A percentile compares a stretch with the other conserved stretches of the same genome.
phyloP scores from a whole-genome alignment of 2,797 vertebrate species.

The Jordanella pulchra region DNA sequence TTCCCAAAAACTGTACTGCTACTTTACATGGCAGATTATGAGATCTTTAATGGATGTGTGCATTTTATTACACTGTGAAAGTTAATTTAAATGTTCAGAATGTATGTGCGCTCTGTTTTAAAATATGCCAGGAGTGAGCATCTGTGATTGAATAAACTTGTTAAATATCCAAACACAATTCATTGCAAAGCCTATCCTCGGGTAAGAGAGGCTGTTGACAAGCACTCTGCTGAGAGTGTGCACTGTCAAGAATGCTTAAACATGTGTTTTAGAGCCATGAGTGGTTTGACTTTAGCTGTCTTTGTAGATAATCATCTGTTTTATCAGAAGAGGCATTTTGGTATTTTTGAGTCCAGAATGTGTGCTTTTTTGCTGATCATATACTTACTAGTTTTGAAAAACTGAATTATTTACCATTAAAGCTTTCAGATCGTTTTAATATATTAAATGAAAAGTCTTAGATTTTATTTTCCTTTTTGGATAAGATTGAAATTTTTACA shows the following conservation, averaged over 20 bases:
- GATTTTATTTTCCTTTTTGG: too few relatives aligned
- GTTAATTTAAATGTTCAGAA: conserved; percentile 3
- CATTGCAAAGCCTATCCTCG: conserved; percentile 36
- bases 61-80: conserved; percentile 25
- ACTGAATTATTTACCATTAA: background rate
- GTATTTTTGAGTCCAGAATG: background rate
- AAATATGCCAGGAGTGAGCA: conserved; percentile 16
- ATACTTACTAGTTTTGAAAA: background rate
- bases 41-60: conserved; percentile 12
- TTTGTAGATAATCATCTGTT: conserved; percentile 44
- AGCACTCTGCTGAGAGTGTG: conserved; percentile 20
- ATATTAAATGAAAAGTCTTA: too few relatives aligned
- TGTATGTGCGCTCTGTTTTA: conserved; percentile 15
- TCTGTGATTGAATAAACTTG: conserved; percentile 19
- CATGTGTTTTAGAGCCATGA: conserved; percentile 33
- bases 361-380: conserved; percentile 8
- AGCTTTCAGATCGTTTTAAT: background rate
- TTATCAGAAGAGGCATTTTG: conserved; percentile 18
- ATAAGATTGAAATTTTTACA: too few relatives aligned
- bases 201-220: conserved; percentile 30
- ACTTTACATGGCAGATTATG: conserved; percentile 19
- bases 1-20: background rate
- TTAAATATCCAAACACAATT: conserved; percentile 24
- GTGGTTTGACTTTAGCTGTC: conserved; percentile 41
- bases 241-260: conserved; percentile 35